These are phyloP conservation scores for Solenopsis invicta DNA, from an alignment of 1,140 invertebrate genomes.

Conservation along the genomic window DNA sequence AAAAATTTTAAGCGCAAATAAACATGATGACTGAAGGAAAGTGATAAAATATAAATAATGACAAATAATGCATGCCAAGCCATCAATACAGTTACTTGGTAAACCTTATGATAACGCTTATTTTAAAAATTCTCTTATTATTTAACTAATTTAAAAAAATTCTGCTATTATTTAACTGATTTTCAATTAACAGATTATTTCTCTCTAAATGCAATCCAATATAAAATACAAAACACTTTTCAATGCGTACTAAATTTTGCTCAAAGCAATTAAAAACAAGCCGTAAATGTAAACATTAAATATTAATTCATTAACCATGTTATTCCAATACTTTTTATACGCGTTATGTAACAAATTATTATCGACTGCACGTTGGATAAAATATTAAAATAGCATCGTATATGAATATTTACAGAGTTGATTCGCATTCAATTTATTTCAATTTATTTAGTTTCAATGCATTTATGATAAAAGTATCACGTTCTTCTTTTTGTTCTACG, in stretches of 20 bases:
- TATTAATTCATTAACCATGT: conserved; percentile 30
- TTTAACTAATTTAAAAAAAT: conserved; percentile 44
- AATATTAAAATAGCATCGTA: conserved; percentile 16
- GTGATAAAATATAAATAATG: background rate
- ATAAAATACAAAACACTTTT: conserved; percentile 20
- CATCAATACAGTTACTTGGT: conserved; percentile 31
- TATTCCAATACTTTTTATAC: conserved; percentile 30
- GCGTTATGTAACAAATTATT: conserved; percentile 32
- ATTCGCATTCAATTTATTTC: conserved; percentile 7
- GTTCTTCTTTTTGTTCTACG: background rate
- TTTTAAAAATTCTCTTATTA: background rate
- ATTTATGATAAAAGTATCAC: conserved; percentile 33
- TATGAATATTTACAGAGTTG: conserved; percentile 41
- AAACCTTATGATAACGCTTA: background rate
- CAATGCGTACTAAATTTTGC: background rate
- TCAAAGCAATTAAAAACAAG: conserved; percentile 36
- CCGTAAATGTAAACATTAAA: background rate
- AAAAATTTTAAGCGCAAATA: conserved; percentile 30
- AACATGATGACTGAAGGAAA: conserved; percentile 34
- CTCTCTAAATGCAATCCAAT: conserved; percentile 26
- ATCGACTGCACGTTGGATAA: background rate
- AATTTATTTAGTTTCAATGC: conserved; percentile 22
- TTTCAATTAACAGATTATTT: conserved; percentile 65
- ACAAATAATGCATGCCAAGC: background rate
- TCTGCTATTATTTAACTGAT: conserved; percentile 23